Evolutionary conservation across 2,113 vertebrate genomes (phyloP), one percentile per base, ranked within the genome.

Genomic region (Atherinomorus stipes): DNA sequence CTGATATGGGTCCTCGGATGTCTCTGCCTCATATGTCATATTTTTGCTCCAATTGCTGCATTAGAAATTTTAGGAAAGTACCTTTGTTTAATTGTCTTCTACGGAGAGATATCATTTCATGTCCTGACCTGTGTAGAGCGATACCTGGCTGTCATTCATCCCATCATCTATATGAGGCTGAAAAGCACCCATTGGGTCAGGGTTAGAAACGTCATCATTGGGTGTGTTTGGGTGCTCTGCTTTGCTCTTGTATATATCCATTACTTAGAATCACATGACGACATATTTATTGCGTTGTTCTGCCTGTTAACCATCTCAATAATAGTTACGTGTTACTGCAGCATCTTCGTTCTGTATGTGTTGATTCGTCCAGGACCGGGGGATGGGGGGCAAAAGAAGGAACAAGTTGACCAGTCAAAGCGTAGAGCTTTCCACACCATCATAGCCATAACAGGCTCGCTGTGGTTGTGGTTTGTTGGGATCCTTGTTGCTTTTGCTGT

Each of bases 341-440:
- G 81, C 26, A 0, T 86, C 56, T 76, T 71, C 0, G 61, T 83
- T 40, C 54, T 85, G n/a, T 40, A 38, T 0, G 53, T 23, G 28
- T 59, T 86, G 4, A 71, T 42, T 12, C 59, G 16, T 3, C 79
- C 73, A 25, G 71, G 82, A 2, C 87, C 79, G 3, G 71, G 78
- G 22, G 23, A 76, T 6, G 54, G 21, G 47, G 69, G 53, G 0
- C 40, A 40, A 12, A 50, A 66, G 31, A 68, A 31, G 19, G 1
- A 34, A 5, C 18, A 0, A 1, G 63, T 66, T 0, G 31, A 75
- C 70, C 2, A 72, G 22, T 69, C 60, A 28, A 89, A 86, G 57
- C 22, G 52, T 22, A 77, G 59, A 40, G 76, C 76, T 42, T 83
- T 78, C 37, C 1, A 49, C 45, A 75, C 63, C 13, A 61, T 86